Base-by-base conservation (phyloP, 2,797 vertebrate genomes). In the Thunnus albacares region DNA sequence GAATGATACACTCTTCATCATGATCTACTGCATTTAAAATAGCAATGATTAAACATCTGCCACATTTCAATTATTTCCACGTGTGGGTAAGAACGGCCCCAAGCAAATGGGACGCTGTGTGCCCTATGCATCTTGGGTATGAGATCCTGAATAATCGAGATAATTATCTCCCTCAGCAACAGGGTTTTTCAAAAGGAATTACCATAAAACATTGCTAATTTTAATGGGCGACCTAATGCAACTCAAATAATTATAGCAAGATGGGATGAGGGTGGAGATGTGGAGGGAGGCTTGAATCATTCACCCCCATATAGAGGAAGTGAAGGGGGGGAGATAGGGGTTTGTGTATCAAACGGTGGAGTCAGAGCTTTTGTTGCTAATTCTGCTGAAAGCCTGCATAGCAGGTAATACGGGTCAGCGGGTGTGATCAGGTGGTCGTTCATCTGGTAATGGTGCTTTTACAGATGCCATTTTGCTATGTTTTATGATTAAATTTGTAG, bases 21-120 rank as follows among this genome's bases (percentile, higher is more conserved):
- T 51, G 24, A 84, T 83, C 75, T 76, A 52, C 81, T 82, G 78
- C 87, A 75, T 93, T 92, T 93, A 90, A 94, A 95, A 94, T 92
- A 85, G 90, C 83, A 92, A 90, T 94, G 94, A 95, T 95, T 94
- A 95, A 94, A 95, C 93, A 95, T 94, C 90, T 92, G 82, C 90
- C 88, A 93, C 87, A 89, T 93, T 93, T 93, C 88, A 95, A 93
- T 95, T 94, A 94, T 93, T 94, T 93, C 87, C 90, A 92, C 92
- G 94, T 94, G 93, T 92, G 89, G 86, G 87, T 80, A 84, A 82
- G 75, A 94, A 91, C 49, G 75, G 90, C 96, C 93, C 64, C 57
- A 5, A 94, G 95, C 93, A 82, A 91, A 92, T 60, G 82, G 82
- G 84, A 89, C 83, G 83, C 76, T 88, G 71, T 89, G 86, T 89